phyloP scores from a whole-genome alignment of 2,113 vertebrate genomes.

The Anthoscopus minutus region DNA sequence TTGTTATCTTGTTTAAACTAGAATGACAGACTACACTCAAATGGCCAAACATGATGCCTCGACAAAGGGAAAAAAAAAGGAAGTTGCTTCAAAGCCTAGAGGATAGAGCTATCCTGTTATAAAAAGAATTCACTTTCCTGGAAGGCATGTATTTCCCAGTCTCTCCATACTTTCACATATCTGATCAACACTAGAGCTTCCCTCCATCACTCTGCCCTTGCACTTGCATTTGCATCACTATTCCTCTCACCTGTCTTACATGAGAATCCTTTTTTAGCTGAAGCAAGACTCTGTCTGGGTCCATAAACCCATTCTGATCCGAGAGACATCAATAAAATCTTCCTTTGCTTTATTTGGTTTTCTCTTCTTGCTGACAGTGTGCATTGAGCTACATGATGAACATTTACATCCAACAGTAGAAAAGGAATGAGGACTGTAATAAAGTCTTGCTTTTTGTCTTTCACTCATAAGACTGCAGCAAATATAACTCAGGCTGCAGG shows the following conservation, averaged over 20 bases:
- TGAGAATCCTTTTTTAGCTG: background rate
- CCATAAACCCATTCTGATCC: background rate
- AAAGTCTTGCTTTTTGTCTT: background rate
- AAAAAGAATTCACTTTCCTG: background rate
- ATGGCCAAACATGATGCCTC: background rate
- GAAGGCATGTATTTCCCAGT: background rate
- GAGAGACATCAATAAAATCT: background rate
- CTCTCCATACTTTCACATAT: background rate
- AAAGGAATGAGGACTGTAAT: conserved; percentile 8
- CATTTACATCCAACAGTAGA: conserved; percentile 1
- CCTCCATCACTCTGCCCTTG: background rate
- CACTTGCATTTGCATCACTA: background rate
- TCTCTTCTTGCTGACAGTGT: background rate
- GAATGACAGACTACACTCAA: background rate
- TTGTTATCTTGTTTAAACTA: background rate
- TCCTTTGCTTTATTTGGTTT: conserved; percentile 13
- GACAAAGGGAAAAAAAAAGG: background rate
- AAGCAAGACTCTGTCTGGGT: background rate
- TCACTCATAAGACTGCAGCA: background rate
- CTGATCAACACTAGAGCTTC: background rate
- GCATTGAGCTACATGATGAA: background rate
- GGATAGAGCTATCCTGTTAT: background rate
- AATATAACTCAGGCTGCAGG: background rate
- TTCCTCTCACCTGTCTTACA: background rate
- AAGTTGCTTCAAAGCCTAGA: background rate